phyloP scores from a whole-genome alignment of 2,888 invertebrate species.

The Geotrupes spiniger region DNA sequence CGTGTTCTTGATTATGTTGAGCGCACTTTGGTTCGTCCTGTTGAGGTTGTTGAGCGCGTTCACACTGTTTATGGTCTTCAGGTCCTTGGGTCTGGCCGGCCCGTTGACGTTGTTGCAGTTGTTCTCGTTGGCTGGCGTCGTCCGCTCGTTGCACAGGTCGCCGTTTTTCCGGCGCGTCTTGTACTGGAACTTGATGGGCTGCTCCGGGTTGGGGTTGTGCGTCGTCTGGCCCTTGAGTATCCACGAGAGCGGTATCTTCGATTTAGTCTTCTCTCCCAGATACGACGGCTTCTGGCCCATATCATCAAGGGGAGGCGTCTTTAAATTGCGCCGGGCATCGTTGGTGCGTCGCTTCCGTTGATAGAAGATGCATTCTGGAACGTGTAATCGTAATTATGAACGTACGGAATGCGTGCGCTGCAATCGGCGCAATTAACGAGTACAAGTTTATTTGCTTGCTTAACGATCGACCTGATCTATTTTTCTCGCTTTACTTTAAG shows the following conservation, averaged over 20 bases:
- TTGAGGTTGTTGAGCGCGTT: constrained; percentile 30
- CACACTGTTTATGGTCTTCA: constrained; percentile 26
- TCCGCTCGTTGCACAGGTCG: constrained; percentile 19
- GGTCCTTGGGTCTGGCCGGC: constrained; percentile 14
- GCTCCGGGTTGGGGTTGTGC: constrained; percentile 43
- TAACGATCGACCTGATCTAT: too few species aligned
- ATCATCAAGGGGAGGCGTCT: constrained; percentile 2
- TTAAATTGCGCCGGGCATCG: not conserved
- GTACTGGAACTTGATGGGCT: constrained; percentile 50
- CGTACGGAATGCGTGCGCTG: too few species aligned
- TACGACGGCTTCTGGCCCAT: constrained; percentile 59
- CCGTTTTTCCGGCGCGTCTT: constrained; percentile 41
- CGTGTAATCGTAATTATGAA: too few species aligned
- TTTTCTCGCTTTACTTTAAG: too few species aligned
- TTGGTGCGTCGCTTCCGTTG: too few species aligned
- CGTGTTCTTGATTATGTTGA: constrained; percentile 30
- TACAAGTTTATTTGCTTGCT: too few species aligned
- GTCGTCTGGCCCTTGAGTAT: constrained; percentile 59
- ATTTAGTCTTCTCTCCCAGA: constrained; percentile 45
- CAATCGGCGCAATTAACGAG: too few species aligned
- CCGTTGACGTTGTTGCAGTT: constrained; percentile 17
- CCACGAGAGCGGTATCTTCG: constrained; percentile 75
- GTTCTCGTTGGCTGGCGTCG: constrained; percentile 16
- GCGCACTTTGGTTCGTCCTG: constrained; percentile 31
- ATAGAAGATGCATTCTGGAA: too few species aligned